Conservation (phyloP, 2,113 vertebrate species). For the Vanacampus margaritifer region DNA sequence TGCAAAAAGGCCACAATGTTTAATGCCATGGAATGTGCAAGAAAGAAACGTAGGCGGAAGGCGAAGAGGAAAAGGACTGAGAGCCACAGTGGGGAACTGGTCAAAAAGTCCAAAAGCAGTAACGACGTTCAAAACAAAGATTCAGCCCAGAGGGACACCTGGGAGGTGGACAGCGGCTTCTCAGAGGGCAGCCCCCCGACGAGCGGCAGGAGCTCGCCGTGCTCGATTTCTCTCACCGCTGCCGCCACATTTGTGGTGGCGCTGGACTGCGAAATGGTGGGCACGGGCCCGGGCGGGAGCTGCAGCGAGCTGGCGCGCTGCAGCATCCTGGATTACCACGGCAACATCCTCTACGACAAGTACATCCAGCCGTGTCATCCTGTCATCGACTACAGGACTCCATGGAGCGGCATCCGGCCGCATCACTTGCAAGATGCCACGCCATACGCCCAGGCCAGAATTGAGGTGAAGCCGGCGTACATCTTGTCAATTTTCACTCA, state of each 20-base stretch:
- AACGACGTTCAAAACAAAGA: slow-evolving; percentile 1
- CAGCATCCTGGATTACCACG: slow-evolving; percentile 83
- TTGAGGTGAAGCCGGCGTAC: slow-evolving; percentile 73
- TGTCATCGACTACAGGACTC: slow-evolving; percentile 84
- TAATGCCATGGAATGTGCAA: slow-evolving; percentile 2
- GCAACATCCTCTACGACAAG: slow-evolving; percentile 85
- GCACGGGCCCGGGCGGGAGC: slow-evolving; percentile 81
- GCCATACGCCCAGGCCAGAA: slow-evolving; percentile 79
- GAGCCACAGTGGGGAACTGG: not conserved
- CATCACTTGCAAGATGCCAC: slow-evolving; percentile 77
- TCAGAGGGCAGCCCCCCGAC: slow-evolving; percentile 53
- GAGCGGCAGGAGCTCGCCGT: slow-evolving; percentile 50
- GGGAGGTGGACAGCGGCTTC: slow-evolving; percentile 67
- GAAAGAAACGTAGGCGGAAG: slow-evolving; percentile 25
- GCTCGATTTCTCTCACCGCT: not conserved
- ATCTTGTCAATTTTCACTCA: too few relatives aligned
- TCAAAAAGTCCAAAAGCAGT: slow-evolving; percentile 11
- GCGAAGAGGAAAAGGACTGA: slow-evolving; percentile 27
- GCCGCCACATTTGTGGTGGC: slow-evolving; percentile 73
- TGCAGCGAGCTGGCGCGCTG: slow-evolving; percentile 87
- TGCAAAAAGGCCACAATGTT: slow-evolving; percentile 29
- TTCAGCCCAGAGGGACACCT: slow-evolving; percentile 21
- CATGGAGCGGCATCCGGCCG: slow-evolving; percentile 88
- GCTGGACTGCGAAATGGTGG: slow-evolving; percentile 98
- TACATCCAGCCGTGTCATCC: slow-evolving; percentile 79